Conservation (phyloP, 2,113 vertebrate species). For the Acrocephalus arundinaceus region DNA sequence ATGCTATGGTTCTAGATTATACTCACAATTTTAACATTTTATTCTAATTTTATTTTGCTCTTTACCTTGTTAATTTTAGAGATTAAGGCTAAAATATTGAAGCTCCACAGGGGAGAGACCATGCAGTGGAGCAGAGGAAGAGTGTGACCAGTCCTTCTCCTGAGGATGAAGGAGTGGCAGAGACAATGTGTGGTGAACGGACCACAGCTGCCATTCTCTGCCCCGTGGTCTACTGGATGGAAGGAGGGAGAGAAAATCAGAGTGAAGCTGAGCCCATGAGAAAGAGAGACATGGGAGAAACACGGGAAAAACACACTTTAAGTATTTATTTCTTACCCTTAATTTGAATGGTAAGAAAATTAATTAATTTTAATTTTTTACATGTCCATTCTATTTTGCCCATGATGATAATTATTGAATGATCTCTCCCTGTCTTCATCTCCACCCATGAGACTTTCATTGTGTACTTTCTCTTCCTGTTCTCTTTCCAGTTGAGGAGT, state of each 20-base stretch:
- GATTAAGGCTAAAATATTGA: not conserved
- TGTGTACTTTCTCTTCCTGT: not conserved
- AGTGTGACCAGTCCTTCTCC: not conserved
- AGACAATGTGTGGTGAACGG: accelerated
- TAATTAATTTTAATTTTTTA: not conserved
- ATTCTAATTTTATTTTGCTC: not conserved
- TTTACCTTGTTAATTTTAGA: constrained; percentile 17
- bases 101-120: not conserved
- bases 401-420: not conserved
- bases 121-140: not conserved
- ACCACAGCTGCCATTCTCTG: not conserved
- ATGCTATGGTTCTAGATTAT: not conserved
- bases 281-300: not conserved
- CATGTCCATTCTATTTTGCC: not conserved
- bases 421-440: not conserved
- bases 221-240: not conserved
- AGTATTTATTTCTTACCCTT: not conserved
- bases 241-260: not conserved
- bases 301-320: not conserved
- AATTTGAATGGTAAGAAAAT: not conserved
- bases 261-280: not conserved
- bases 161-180: too few relatives aligned
- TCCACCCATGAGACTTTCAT: not conserved
- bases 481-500: not conserved
- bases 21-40: not conserved